Base-by-base conservation (phyloP, 1,140 invertebrate genomes). In the Drosophila auraria region DNA sequence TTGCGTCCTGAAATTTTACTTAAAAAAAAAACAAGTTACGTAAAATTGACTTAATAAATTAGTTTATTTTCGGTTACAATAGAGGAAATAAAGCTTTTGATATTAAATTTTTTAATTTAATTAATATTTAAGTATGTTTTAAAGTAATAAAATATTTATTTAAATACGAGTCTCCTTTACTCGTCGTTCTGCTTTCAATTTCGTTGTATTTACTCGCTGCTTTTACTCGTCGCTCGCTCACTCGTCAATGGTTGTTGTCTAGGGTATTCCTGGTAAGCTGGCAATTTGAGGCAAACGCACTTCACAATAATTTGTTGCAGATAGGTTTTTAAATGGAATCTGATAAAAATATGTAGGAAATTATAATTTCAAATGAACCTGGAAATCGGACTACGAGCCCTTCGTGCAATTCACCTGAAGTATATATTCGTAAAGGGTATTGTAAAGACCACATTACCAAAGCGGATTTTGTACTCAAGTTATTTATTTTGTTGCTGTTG, bases 401-500 rank as follows among this genome's bases (percentile, higher is more conserved):
- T 30, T 30, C 5, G 6, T 30, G 27, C 20, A 11, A 8, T 45
- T 42, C 5, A 17, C 3, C 14, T 25, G 3, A 3, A 6, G 0
- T n/a, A 15, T 9, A 44, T n/a, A 2, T 38, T 23, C 5, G 7
- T 23, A 5, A 12, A 71, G 68, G 23, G 70, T 23, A 60, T 44
- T 44, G 27, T 6, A 36, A 38, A 11, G 2, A 9, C 15, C 47
- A n/a, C 27, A 25, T 36, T 50, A 20, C 8, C 12, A 7, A 23
- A 6, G 8, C 14, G 20, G 1, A 38, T 27, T 62, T 65, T 30
- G 23, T 20, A 11, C 42, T 9, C 42, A 44, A 44, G 51, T 47
- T 75, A 47, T 80, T 58, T 47, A 62, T 64, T 50, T 72, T 45
- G 20, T 49, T 60, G 63, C 30, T 40, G 33, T 53, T 73, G 70